Percentiles rank a stretch among this genome's conserved stretches.
Evolutionary conservation across 2,113 vertebrate genomes (phyloP).

Genomic region (Sapayoa aenigma): DNA sequence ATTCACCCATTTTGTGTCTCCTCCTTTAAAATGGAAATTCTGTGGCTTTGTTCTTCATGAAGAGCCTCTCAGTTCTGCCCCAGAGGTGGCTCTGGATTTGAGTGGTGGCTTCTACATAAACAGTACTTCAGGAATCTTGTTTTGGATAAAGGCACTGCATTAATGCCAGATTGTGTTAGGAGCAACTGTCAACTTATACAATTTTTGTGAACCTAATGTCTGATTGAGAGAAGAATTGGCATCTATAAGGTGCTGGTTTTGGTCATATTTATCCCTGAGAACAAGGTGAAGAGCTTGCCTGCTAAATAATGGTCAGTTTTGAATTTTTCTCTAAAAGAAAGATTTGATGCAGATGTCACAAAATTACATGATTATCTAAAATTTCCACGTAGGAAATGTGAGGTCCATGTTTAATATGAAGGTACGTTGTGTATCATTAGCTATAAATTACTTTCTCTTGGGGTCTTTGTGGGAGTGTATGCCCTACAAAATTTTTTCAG

Average conservation of each 20-base stretch:
- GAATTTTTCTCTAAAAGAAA: background rate
- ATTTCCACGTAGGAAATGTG: background rate
- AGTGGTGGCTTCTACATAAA: background rate
- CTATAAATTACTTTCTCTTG: background rate
- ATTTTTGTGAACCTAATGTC: background rate
- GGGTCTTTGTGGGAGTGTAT: background rate
- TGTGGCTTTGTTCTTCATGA: background rate
- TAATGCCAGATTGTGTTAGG: background rate
- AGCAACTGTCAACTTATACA: background rate
- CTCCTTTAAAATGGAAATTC: background rate
- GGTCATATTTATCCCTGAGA: background rate
- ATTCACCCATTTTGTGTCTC: background rate
- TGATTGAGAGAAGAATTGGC: background rate
- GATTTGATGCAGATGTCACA: background rate
- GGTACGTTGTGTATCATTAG: background rate
- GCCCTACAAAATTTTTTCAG: background rate
- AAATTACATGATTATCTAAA: background rate
- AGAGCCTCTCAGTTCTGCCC: background rate
- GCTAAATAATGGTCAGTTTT: background rate
- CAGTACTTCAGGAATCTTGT: background rate
- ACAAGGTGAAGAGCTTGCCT: background rate
- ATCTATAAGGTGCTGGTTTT: background rate
- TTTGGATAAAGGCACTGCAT: background rate
- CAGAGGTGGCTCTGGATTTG: background rate
- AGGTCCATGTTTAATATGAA: background rate